phyloP scores from a whole-genome alignment of 2,113 vertebrate species.

The Dolichotis patagonum region DNA sequence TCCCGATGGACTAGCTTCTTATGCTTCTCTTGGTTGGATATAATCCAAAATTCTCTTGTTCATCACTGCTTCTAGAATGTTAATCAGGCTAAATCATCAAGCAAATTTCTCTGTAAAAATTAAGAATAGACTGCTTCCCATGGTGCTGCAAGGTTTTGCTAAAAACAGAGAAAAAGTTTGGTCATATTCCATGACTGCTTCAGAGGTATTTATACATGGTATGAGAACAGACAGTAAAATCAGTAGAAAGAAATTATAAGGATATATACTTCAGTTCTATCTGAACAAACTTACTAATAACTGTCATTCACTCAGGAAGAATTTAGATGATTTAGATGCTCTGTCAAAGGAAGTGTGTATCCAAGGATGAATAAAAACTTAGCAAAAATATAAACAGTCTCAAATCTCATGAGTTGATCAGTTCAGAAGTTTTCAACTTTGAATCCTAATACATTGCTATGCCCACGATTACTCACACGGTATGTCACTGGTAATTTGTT shows the following conservation, averaged over 20 bases:
- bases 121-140: not conserved
- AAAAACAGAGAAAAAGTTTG: not conserved
- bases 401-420: not conserved
- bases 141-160: not conserved
- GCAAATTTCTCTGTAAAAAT: not conserved
- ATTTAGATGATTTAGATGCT: not conserved
- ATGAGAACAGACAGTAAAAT: not conserved
- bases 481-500: not conserved
- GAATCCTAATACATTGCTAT: not conserved
- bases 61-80: constrained; percentile 25
- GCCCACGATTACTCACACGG: not conserved
- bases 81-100: constrained; percentile 16
- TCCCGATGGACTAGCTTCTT: not conserved
- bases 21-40: constrained; percentile 23
- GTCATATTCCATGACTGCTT: not conserved
- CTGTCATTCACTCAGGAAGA: not conserved
- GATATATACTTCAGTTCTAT: not conserved
- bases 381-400: not conserved
- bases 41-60: constrained; percentile 54
- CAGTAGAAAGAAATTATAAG: not conserved
- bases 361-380: not conserved
- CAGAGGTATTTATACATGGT: not conserved
- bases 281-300: not conserved
- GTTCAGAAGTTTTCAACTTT: not conserved
- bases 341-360: not conserved